Conservation (phyloP, 2,113 vertebrate species). For the Montifringilla adamsi region DNA sequence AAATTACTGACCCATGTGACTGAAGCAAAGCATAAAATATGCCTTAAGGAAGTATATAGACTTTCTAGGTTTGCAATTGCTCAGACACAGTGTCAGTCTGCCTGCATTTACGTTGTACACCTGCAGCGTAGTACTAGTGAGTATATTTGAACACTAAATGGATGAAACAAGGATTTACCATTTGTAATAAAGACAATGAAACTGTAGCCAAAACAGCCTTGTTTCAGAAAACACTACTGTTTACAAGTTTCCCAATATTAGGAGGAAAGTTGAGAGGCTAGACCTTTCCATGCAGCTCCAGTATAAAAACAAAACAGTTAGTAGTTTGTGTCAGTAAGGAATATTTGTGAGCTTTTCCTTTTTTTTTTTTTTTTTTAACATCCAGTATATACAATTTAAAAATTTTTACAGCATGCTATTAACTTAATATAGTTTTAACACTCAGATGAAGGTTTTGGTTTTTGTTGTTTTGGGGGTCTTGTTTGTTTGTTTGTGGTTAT, state of each 20-base stretch:
- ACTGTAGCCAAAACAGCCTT: not conserved
- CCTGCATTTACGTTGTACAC: not conserved
- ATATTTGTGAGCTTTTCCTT: accelerated
- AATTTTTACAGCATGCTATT: not conserved
- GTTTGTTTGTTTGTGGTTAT: not conserved
- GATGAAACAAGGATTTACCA: not conserved
- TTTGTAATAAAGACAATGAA: not conserved
- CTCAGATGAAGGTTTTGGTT: not conserved
- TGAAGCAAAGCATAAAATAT: not conserved
- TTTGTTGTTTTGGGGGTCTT: not conserved
- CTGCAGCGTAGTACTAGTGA: not conserved
- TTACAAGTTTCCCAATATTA: not conserved
- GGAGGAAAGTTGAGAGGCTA: not conserved
- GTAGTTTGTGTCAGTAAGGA: not conserved
- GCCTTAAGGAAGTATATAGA: not conserved
- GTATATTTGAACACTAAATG: not conserved
- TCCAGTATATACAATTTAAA: not conserved
- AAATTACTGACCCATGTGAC: not conserved
- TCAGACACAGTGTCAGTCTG: not conserved
- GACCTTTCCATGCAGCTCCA: not conserved
- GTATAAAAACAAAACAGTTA: not conserved
- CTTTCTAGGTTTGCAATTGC: not conserved
- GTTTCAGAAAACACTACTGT: not conserved
- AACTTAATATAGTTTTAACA: not conserved
- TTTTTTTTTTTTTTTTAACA: not conserved